Base-by-base conservation (phyloP, 1,140 invertebrate species). In the Dermatophagoides farinae region DNA sequence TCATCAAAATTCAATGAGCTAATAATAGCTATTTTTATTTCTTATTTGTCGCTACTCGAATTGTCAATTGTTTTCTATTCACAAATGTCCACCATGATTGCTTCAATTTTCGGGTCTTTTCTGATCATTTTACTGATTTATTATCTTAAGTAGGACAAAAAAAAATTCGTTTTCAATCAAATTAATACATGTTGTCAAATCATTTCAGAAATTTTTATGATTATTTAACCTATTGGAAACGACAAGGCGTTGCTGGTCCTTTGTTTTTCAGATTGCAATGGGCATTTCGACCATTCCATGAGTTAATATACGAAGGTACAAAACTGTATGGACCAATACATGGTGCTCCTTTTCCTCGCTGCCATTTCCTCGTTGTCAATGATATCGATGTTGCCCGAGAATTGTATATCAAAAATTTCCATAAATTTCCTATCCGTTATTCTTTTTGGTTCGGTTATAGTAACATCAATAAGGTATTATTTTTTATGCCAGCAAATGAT, bases 321-420 rank as follows among this genome's bases (percentile, higher is more conserved):
- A 62, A 63, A 18, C 22, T 55, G 1, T 52, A 41, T 55, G 53
- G 53, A 38, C 11, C 10, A 50, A 50, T 20, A 20, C 50, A 43
- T 61, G 57, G 62, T 9, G 18, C n/a, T 31, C 64, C 60, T 44
- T 40, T 39, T 16, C 57, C 51, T 2, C 16, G 20, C 6, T 6
- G 20, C 14, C 43, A 58, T 0, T n/a, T 55, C 0, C 16, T 67
- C 1, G 38, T 63, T 1, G 44, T 66, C 6, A 62, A 18, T 14
- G 65, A 67, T 51, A 54, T 58, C 10, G 54, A 65, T 14, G 46
- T 64, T 18, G 43, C 65, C 0, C 38, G 51, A 22, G 49, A 64
- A n/a, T 64, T 67, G 22, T 41, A 59, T n/a, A 63, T 66, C 16
- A 66, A 66, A 61, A 64, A 67, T 58, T 64, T 65, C 41, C 57